Conservation (phyloP, 2,797 vertebrate species). For the Diplodus sargus region DNA sequence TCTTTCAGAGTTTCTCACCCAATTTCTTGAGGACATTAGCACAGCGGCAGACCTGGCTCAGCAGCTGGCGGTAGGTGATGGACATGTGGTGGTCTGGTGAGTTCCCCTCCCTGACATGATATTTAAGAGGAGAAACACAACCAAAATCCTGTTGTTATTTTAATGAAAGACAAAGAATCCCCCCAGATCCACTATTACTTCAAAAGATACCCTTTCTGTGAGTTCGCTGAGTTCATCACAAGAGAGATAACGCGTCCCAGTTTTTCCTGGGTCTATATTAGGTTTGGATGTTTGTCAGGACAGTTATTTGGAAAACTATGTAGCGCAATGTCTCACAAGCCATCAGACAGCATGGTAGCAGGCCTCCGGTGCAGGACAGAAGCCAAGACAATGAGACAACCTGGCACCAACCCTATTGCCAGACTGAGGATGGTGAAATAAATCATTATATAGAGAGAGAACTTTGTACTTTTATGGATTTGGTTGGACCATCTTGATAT, state of each 20-base stretch:
- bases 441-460: constrained; percentile 11
- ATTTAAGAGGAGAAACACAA: constrained; percentile 1
- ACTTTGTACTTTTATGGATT: background rate
- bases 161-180: background rate
- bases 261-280: constrained; percentile 58
- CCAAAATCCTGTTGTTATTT: background rate
- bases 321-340: constrained; percentile 51
- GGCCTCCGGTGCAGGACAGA: constrained; percentile 24
- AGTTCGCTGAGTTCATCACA: constrained; percentile 35
- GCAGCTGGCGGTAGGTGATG: constrained; percentile 85
- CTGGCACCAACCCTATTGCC: background rate
- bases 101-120: constrained; percentile 86
- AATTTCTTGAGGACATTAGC: constrained; percentile 85
- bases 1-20: constrained; percentile 74
- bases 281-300: constrained; percentile 62
- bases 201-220: background rate
- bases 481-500: background rate
- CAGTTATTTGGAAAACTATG: constrained; percentile 47
- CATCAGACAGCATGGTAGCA: constrained; percentile 36
- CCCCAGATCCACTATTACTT: background rate
- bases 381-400: constrained; percentile 22
- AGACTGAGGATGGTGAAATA: constrained; percentile 19
- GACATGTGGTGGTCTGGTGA: constrained; percentile 79
- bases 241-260: constrained; percentile 48
- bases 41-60: constrained; percentile 86